These are phyloP conservation scores for Erynnis tages DNA, from an alignment of 2,888 invertebrate genomes.

Conservation along the genomic window DNA sequence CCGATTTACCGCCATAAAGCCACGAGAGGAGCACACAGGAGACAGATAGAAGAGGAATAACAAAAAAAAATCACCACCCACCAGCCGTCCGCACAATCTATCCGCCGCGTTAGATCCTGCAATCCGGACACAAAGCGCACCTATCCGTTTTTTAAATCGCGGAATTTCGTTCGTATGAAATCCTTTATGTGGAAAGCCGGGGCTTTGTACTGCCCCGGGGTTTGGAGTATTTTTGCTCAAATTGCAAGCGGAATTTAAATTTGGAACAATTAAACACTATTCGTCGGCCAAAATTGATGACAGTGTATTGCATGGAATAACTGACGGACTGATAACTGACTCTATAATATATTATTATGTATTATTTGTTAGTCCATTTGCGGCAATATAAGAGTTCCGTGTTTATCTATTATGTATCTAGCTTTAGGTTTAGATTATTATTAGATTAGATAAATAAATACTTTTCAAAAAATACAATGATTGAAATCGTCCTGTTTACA, in stretches of 20 bases:
- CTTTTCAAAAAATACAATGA: too few relatives aligned
- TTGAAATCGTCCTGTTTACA: too few relatives aligned
- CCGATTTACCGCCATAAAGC: neutral
- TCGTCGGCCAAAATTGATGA: too few relatives aligned
- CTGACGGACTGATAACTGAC: too few relatives aligned
- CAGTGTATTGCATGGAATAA: too few relatives aligned
- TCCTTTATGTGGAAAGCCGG: slow-evolving; percentile 24
- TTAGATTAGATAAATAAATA: too few relatives aligned
- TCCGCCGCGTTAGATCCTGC: slow-evolving; percentile 22
- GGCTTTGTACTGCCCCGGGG: slow-evolving; percentile 14
- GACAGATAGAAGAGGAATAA: neutral
- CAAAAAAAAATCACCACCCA: slow-evolving; percentile 11
- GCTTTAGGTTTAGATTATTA: too few relatives aligned
- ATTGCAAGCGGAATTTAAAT: slow-evolving; percentile 18
- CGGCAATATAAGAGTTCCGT: too few relatives aligned
- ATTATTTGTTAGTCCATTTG: too few relatives aligned
- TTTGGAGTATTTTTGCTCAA: slow-evolving; percentile 14
- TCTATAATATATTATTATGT: too few relatives aligned
- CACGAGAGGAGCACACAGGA: neutral
- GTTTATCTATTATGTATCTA: too few relatives aligned
- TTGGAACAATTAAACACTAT: slow-evolving; percentile 24
- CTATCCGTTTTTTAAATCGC: slow-evolving; percentile 25
- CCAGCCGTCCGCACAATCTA: too few relatives aligned
- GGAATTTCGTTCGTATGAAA: slow-evolving; percentile 27
- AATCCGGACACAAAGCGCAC: slow-evolving; percentile 23